These are phyloP conservation scores for Neoseiulus cucumeris DNA, from an alignment of 1,140 invertebrate genomes.

Conservation along the genomic window DNA sequence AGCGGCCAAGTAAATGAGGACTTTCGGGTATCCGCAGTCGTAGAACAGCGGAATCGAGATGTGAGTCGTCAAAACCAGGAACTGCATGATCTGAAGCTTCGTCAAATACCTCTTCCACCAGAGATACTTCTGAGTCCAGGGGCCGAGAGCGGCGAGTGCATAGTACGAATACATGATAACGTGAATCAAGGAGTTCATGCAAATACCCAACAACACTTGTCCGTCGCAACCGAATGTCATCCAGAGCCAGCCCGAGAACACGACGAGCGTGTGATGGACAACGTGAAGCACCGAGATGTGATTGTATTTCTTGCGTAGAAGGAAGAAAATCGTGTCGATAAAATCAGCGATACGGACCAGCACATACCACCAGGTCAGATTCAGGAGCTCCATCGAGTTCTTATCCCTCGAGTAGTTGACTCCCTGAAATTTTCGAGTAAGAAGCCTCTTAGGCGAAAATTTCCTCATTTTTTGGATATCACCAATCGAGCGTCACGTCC, in stretches of 20 bases:
- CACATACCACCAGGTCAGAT: conserved; percentile 3
- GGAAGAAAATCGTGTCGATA: conserved; percentile 41
- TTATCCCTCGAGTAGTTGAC: background rate
- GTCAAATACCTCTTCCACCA: conserved; percentile 37
- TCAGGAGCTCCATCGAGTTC: conserved; percentile 1
- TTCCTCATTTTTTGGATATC: no score
- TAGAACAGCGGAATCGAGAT: background rate
- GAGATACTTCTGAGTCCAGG: conserved; percentile 28
- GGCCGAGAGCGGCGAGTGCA: conserved; percentile 31
- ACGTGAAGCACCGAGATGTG: conserved; percentile 83
- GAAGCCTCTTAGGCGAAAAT: no score
- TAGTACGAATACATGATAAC: conserved; percentile 35
- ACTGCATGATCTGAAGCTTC: conserved; percentile 29
- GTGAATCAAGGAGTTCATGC: conserved; percentile 63
- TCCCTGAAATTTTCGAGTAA: background rate
- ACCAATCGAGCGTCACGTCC: no score
- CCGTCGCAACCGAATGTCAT: conserved; percentile 45
- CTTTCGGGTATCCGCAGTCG: background rate
- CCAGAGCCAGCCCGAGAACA: conserved; percentile 80
- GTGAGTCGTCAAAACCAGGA: background rate
- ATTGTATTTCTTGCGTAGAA: conserved; percentile 68
- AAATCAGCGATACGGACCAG: background rate
- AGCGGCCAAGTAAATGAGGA: background rate
- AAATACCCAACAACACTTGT: background rate
- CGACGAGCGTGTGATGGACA: conserved; percentile 85